A percentile compares a stretch with the other conserved stretches of the same genome.
Evolutionary conservation across 2,797 vertebrate genomes (phyloP).

Genomic region (Acanthopagrus latus): DNA sequence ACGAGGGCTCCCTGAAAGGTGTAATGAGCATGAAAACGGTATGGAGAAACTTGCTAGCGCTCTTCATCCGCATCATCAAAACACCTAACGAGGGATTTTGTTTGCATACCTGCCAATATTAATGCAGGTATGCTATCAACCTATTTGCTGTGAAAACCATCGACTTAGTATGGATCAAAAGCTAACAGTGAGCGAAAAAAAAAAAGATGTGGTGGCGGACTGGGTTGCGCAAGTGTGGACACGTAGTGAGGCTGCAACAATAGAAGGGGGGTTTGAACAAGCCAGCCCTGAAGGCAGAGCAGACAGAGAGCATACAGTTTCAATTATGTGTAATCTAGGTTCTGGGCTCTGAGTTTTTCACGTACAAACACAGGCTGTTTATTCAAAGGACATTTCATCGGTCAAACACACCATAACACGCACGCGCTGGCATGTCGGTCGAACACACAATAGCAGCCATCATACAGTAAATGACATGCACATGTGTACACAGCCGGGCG

Average conservation of each 20-base stretch:
- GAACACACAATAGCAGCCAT: conserved; percentile 24
- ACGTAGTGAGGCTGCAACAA: conserved; percentile 15
- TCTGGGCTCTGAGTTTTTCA: conserved; percentile 29
- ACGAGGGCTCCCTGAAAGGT: not conserved
- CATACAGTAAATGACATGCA: conserved; percentile 9
- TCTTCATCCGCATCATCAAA: not conserved
- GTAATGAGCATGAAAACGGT: not conserved
- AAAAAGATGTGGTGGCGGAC: conserved; percentile 6
- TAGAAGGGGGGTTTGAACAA: conserved; percentile 35
- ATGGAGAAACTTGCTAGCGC: not conserved
- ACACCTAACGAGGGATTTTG: not conserved
- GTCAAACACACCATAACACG: conserved; percentile 37
- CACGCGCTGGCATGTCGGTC: not conserved
- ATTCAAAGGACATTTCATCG: conserved; percentile 49
- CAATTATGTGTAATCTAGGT: conserved; percentile 64
- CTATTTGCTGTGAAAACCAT: not conserved
- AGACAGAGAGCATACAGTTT: conserved; percentile 51
- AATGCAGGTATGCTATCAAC: too few relatives aligned
- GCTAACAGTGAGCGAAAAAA: not conserved
- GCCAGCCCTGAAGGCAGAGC: conserved; percentile 32
- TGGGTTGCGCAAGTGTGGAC: conserved; percentile 1
- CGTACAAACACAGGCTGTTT: conserved; percentile 67
- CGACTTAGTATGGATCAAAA: not conserved
- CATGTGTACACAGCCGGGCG: conserved; percentile 29
- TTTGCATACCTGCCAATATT: too few relatives aligned